Conservation (phyloP, 2,797 vertebrate genomes). For the Decapterus maruadsi region DNA sequence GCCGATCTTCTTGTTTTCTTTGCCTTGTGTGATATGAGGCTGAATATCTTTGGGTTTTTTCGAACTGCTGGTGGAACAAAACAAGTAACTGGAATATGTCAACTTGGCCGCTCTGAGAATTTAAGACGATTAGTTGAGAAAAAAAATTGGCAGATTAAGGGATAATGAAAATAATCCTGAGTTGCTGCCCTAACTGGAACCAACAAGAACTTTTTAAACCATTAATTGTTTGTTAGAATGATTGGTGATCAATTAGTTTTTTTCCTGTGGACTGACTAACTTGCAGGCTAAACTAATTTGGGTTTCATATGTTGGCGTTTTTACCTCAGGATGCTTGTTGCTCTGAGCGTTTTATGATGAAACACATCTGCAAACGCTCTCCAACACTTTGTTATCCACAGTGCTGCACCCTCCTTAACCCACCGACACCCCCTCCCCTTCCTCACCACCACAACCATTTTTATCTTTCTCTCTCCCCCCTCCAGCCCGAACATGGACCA, state of each 20-base stretch:
- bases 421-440: background rate
- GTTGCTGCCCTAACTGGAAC: background rate
- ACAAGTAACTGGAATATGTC: background rate
- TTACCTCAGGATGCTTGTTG: background rate
- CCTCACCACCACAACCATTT: background rate
- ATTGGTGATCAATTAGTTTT: too few relatives aligned
- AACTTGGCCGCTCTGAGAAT: background rate
- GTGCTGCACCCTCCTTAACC: background rate
- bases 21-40: background rate
- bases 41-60: background rate
- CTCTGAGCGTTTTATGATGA: background rate
- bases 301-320: background rate
- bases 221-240: background rate
- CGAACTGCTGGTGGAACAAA: background rate
- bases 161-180: background rate
- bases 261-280: background rate
- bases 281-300: background rate
- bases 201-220: background rate
- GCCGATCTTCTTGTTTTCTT: background rate
- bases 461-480: constrained; percentile 37
- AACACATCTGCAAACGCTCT: constrained; percentile 7
- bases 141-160: background rate
- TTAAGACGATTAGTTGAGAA: background rate
- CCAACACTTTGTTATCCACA: constrained; percentile 12
- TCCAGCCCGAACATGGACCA: constrained; percentile 99